Evolutionary conservation across 2,888 invertebrate genomes (phyloP).

Genomic region (Eristalis tenax): DNA sequence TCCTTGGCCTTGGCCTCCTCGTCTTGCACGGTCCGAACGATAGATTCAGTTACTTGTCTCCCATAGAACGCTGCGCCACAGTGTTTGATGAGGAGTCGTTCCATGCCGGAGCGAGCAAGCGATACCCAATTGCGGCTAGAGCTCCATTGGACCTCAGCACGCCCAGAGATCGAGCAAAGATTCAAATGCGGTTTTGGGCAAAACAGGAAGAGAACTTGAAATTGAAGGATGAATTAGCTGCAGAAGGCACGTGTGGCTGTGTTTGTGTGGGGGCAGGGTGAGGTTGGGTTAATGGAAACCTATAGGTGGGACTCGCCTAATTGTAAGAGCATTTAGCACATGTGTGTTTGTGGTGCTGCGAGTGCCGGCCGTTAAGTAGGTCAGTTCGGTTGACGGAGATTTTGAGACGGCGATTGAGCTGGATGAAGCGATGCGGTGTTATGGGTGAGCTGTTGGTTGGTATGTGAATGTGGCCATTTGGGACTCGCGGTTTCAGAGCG

Average conservation of each 20-base stretch:
- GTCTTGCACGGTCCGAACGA: background rate
- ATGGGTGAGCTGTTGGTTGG: background rate
- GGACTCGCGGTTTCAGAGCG: background rate
- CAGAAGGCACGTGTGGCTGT: constrained; percentile 19
- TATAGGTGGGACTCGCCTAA: constrained; percentile 50
- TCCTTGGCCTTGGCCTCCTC: background rate
- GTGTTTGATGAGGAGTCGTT: background rate
- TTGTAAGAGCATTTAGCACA: constrained; percentile 49
- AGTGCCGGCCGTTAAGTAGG: constrained; percentile 56
- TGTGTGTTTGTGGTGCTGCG: constrained; percentile 48
- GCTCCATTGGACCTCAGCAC: constrained; percentile 43
- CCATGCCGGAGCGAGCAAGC: background rate
- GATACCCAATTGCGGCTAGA: constrained; percentile 51
- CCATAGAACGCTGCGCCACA: constrained; percentile 24
- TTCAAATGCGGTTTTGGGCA: constrained; percentile 68
- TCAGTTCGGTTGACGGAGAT: constrained; percentile 48
- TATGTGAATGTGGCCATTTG: background rate
- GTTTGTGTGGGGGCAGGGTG: constrained; percentile 13
- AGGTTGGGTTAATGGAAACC: constrained; percentile 55
- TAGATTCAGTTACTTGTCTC: constrained; percentile 60
- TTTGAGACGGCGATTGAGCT: constrained; percentile 18
- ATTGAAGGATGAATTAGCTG: constrained; percentile 58
- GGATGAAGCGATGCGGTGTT: background rate
- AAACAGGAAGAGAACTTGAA: constrained; percentile 67
- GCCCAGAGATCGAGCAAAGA: constrained; percentile 56